Conservation (phyloP, 23 tunicate genomes). For the Halocynthia roretzi region DNA sequence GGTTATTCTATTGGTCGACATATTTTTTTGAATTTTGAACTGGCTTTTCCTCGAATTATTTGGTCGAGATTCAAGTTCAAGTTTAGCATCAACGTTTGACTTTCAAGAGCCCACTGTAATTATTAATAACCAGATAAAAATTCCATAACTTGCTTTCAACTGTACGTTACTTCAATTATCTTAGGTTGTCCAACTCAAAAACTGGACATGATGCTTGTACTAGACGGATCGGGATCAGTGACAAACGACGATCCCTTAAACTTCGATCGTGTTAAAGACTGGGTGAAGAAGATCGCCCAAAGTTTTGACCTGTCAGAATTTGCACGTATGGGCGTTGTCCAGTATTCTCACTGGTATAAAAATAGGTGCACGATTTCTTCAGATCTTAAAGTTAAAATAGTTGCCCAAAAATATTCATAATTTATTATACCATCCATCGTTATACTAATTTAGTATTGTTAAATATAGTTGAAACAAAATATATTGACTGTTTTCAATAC, state of each 20-base stretch:
- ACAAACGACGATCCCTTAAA: constrained; percentile 34
- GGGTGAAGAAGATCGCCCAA: constrained; percentile 62
- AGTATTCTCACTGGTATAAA: constrained; percentile 60
- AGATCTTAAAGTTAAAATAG: no score
- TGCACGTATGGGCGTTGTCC: constrained; percentile 62
- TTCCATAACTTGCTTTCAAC: no score
- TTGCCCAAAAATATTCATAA: no score
- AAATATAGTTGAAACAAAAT: no score
- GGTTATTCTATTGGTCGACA: no score
- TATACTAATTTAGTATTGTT: no score
- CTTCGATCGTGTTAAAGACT: constrained; percentile 61
- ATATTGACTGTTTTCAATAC: background rate
- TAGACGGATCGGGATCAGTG: constrained; percentile 91
- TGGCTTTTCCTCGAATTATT: background rate
- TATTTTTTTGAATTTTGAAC: background rate
- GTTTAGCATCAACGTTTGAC: no score
- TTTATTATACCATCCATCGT: no score
- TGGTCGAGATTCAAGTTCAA: no score
- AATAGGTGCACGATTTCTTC: constrained; percentile 5
- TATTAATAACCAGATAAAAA: no score
- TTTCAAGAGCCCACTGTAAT: no score
- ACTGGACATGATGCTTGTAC: constrained; percentile 56
- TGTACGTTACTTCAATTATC: background rate
- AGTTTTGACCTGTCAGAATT: constrained; percentile 34
- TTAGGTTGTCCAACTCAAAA: constrained; percentile 54